Percentiles rank a stretch among this genome's conserved stretches.
These are phyloP conservation scores for Marmota flaviventris DNA, from an alignment of 2,113 vertebrate genomes.

Conservation along the genomic window DNA sequence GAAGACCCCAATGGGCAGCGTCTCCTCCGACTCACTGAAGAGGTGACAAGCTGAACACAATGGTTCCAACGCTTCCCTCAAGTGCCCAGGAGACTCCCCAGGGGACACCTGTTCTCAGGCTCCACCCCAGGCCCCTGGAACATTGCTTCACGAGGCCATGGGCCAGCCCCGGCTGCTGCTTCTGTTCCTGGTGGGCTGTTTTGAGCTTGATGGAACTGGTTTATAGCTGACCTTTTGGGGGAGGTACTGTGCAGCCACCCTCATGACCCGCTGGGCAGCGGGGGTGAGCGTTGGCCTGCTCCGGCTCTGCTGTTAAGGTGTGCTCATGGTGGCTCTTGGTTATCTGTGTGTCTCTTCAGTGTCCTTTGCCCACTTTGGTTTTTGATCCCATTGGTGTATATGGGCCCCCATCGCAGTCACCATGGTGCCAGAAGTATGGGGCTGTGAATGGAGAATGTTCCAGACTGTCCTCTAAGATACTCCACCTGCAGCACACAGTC, in stretches of 20 bases:
- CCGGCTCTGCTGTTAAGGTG: fast-evolving
- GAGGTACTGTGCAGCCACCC: background rate
- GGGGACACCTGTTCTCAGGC: background rate
- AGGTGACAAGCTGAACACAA: too few species aligned
- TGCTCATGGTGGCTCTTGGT: background rate
- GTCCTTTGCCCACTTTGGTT: fast-evolving
- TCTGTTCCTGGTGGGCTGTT: too few species aligned
- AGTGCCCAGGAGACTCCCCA: fast-evolving
- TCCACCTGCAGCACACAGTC: fast-evolving
- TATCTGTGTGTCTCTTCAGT: background rate
- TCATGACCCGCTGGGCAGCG: fast-evolving
- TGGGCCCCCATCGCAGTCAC: fast-evolving
- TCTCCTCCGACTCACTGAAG: background rate
- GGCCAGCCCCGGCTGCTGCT: too few species aligned
- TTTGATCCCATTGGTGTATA: fast-evolving
- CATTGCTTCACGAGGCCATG: fast-evolving
- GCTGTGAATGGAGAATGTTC: background rate
- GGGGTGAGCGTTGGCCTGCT: background rate
- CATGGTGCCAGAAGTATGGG: background rate
- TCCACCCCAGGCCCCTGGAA: too few species aligned
- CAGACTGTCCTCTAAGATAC: background rate
- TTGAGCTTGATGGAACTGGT: too few species aligned
- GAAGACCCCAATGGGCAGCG: fast-evolving
- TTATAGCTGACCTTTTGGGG: background rate
- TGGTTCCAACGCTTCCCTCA: fast-evolving